These are phyloP conservation scores for Hemithea aestivaria DNA, from an alignment of 2,888 invertebrate genomes.

Conservation along the genomic window DNA sequence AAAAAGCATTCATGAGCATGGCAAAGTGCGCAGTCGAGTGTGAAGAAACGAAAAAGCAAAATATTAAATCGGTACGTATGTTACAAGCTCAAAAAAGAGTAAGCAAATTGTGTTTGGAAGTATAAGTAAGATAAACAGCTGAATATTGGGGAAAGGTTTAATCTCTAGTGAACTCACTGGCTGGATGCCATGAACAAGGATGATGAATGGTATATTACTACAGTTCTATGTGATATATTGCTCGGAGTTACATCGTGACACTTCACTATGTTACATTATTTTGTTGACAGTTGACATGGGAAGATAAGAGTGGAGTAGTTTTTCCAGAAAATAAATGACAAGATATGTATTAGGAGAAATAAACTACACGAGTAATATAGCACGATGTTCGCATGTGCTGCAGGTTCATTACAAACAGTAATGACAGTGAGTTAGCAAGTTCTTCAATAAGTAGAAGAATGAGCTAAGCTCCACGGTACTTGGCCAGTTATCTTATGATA, in stretches of 20 bases:
- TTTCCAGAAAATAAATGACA: too few species aligned
- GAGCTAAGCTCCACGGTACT: too few species aligned
- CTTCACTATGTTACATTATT: conserved; percentile 8
- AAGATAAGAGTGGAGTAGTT: too few species aligned
- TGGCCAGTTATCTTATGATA: too few species aligned
- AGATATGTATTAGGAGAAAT: too few species aligned
- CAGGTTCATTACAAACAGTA: too few species aligned
- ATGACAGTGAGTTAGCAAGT: too few species aligned
- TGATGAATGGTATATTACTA: conserved; percentile 11
- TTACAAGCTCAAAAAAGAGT: neutral
- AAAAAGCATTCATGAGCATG: conserved; percentile 20
- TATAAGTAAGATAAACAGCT: conserved; percentile 11
- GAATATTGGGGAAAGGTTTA: conserved; percentile 16
- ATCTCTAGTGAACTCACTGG: conserved; percentile 26
- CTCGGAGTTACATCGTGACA: conserved; percentile 7
- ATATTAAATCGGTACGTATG: neutral
- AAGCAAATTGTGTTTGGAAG: conserved; percentile 6
- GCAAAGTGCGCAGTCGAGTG: conserved; percentile 11
- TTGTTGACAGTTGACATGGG: neutral
- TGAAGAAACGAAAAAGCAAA: neutral
- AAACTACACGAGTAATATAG: too few species aligned
- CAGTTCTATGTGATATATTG: conserved; percentile 4
- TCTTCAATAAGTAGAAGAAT: too few species aligned
- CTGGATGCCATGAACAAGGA: conserved; percentile 19
- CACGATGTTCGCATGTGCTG: too few species aligned